phyloP scores from a whole-genome alignment of 2,113 vertebrate species.

The Oncorhynchus keta region DNA sequence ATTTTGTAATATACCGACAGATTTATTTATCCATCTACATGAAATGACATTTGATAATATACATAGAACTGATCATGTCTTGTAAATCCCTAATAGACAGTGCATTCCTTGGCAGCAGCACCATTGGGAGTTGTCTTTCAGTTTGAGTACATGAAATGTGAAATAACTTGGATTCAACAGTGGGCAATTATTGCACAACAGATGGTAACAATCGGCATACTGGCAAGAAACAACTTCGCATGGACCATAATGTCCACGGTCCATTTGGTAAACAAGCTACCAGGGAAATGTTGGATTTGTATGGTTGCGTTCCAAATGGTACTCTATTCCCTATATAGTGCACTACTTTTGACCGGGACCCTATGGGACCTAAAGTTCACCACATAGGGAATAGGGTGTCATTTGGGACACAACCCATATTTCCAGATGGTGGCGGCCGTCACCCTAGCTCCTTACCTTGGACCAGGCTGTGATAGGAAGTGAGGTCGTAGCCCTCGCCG shows the following conservation, averaged over 20 bases:
- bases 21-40: neutral
- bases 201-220: constrained; percentile 70
- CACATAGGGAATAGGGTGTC: too few relatives aligned
- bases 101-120: constrained; percentile 45
- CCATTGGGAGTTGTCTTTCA: constrained; percentile 39
- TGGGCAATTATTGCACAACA: constrained; percentile 67
- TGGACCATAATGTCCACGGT: constrained; percentile 56
- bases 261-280: constrained; percentile 67
- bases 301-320: constrained; percentile 16
- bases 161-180: constrained; percentile 69
- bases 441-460: constrained; percentile 83
- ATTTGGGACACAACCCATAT: constrained; percentile 42
- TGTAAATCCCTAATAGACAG: constrained; percentile 13
- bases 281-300: constrained; percentile 37
- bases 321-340: too few relatives aligned
- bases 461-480: constrained; percentile 84
- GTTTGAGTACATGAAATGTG: constrained; percentile 61
- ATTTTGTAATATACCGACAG: neutral
- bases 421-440: constrained; percentile 65
- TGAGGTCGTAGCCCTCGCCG: constrained; percentile 89
- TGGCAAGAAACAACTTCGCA: constrained; percentile 71
- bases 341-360: too few relatives aligned
- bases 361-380: too few relatives aligned
- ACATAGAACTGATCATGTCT: constrained; percentile 15
- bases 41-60: constrained; percentile 31